phyloP scores from a whole-genome alignment of 2,888 invertebrate genomes.

The Scaptomyza reducta region DNA sequence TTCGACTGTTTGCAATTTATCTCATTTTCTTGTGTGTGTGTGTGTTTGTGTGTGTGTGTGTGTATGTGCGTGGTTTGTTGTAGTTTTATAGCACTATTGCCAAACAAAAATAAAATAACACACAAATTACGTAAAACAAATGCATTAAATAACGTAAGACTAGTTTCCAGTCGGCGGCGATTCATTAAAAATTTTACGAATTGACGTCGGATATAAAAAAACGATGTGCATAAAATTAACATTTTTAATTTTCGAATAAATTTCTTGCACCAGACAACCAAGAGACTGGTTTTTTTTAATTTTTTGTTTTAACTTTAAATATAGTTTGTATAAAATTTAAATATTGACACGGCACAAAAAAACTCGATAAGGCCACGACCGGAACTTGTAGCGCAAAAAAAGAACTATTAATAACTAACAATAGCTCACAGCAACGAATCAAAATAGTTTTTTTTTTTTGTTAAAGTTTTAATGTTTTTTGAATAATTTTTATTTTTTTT shows the following conservation, averaged over 20 bases:
- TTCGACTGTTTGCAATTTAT: slow-evolving; percentile 46
- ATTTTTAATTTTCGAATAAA: slow-evolving; percentile 28
- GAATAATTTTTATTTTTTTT: slow-evolving; percentile 6
- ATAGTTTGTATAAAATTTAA: slow-evolving; percentile 40
- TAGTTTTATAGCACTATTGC: slow-evolving; percentile 40
- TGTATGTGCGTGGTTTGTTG: too few species aligned
- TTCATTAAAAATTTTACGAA: slow-evolving; percentile 7
- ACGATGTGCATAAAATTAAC: slow-evolving; percentile 68
- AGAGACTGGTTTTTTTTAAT: slow-evolving; percentile 36
- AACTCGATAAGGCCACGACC: slow-evolving; percentile 65
- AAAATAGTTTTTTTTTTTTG: slow-evolving; percentile 22
- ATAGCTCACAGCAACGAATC: slow-evolving; percentile 35
- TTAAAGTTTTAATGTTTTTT: slow-evolving; percentile 9
- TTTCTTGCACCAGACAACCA: slow-evolving; percentile 44
- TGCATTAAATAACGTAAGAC: slow-evolving; percentile 52
- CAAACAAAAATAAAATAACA: slow-evolving; percentile 5
- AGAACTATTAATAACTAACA: slow-evolving; percentile 30
- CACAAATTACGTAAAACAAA: slow-evolving; percentile 56
- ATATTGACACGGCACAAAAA: slow-evolving; percentile 31
- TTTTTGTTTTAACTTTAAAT: slow-evolving; percentile 9
- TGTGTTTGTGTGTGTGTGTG: too few species aligned
- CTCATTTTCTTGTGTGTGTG: slow-evolving; percentile 29
- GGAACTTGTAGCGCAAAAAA: slow-evolving; percentile 55
- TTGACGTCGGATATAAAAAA: slow-evolving; percentile 32
- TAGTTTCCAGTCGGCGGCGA: slow-evolving; percentile 18